Conservation (phyloP, 2,113 vertebrate species). For the Mesoclemmys tuberculata region DNA sequence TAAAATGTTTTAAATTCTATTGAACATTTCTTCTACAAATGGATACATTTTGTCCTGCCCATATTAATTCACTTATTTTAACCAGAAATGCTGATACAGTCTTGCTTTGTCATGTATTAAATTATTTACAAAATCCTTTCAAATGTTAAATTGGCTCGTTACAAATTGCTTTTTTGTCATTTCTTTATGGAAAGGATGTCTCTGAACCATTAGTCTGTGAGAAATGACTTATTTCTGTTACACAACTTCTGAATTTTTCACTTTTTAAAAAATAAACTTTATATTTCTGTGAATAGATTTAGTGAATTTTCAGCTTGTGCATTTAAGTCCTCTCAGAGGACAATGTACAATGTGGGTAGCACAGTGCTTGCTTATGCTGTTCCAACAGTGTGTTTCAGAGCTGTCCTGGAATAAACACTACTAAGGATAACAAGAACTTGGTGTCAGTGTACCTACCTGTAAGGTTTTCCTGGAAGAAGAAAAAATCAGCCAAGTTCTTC, state of each 20-base stretch:
- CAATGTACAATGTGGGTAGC: neutral
- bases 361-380: neutral
- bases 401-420: neutral
- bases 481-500: neutral
- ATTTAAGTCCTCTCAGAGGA: neutral
- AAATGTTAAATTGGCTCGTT: neutral
- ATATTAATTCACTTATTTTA: neutral
- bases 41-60: neutral
- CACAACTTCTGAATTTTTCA: neutral
- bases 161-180: neutral
- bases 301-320: neutral
- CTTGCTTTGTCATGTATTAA: fast-evolving
- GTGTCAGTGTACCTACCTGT: neutral
- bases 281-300: neutral
- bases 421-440: neutral
- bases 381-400: neutral
- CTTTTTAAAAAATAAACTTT: neutral
- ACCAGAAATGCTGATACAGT: neutral
- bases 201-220: neutral
- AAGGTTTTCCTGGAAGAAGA: neutral
- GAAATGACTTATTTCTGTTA: neutral
- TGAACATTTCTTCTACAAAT: neutral
- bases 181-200: neutral
- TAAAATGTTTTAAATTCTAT: neutral
- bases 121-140: neutral